A percentile compares a stretch with the other conserved stretches of the same genome.
These are phyloP conservation scores for Drosophila sturtevanti DNA, from an alignment of 1,140 invertebrate genomes.

Conservation along the genomic window DNA sequence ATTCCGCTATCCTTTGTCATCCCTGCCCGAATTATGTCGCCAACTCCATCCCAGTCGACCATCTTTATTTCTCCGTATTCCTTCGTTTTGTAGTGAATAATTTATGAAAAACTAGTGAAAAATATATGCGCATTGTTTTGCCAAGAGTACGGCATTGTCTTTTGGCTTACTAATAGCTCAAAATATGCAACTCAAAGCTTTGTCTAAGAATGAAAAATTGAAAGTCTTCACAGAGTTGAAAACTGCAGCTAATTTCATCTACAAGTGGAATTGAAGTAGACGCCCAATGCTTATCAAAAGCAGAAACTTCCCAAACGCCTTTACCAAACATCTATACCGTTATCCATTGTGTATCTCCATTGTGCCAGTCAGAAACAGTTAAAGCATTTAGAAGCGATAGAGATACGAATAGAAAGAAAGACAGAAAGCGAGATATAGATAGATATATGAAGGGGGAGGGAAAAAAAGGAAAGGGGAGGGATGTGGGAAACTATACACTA, in stretches of 20 bases:
- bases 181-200: slow-evolving; percentile 45
- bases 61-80: slow-evolving; percentile 11
- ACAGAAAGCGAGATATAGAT: not conserved
- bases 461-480: not conserved
- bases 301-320: slow-evolving; percentile 23
- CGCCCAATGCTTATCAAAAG: slow-evolving; percentile 39
- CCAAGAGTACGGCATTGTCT: slow-evolving; percentile 45
- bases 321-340: slow-evolving; percentile 5
- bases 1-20: slow-evolving; percentile 20
- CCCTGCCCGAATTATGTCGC: too few species aligned
- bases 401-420: not conserved
- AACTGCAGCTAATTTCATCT: slow-evolving; percentile 55
- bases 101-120: slow-evolving; percentile 60
- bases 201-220: slow-evolving; percentile 46
- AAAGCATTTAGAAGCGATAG: slow-evolving; percentile 39
- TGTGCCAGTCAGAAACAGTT: slow-evolving; percentile 49
- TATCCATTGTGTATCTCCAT: slow-evolving; percentile 47
- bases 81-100: slow-evolving; percentile 62
- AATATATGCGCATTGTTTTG: slow-evolving; percentile 56
- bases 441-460: too few species aligned
- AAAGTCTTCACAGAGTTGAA: slow-evolving; percentile 32
- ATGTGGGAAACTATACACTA: slow-evolving; percentile 30
- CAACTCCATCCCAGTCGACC: not conserved
- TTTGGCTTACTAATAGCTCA: slow-evolving; percentile 56
- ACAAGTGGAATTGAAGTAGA: slow-evolving; percentile 43